Percentiles rank a stretch among this genome's conserved stretches.
Evolutionary conservation across 2,113 vertebrate genomes (phyloP).

Genomic region (Naja naja): DNA sequence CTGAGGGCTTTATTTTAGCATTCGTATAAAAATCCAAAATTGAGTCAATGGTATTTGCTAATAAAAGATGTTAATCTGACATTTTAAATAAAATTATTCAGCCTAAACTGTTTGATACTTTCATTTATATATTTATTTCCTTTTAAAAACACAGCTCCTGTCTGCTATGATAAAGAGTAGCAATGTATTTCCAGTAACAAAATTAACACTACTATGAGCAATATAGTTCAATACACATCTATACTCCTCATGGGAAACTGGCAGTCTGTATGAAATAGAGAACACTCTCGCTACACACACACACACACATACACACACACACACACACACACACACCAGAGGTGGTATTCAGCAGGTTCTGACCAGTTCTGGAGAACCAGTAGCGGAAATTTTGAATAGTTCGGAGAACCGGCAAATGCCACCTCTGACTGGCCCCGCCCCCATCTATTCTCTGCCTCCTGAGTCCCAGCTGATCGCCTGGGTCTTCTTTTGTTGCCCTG

Average conservation of each 20-base stretch:
- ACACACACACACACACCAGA: background rate
- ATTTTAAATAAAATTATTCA: conserved; percentile 68
- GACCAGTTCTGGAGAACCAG: no score
- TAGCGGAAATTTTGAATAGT: no score
- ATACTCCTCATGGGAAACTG: background rate
- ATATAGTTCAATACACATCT: background rate
- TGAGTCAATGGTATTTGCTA: conserved; percentile 62
- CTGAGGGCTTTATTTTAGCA: background rate
- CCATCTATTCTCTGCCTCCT: no score
- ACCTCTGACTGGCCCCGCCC: no score
- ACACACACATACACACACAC: no score
- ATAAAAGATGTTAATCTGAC: conserved; percentile 67
- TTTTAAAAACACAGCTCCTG: conserved; percentile 62
- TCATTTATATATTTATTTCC: conserved; percentile 61
- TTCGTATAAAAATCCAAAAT: conserved; percentile 37
- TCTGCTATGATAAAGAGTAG: conserved; percentile 21
- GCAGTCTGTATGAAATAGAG: background rate
- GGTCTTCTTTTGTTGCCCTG: no score
- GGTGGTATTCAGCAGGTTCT: no score
- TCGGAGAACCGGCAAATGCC: no score
- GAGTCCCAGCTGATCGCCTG: no score
- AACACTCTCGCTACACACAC: no score
- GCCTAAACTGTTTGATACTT: conserved; percentile 62
- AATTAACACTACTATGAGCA: background rate
- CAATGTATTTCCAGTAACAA: background rate